Evolutionary conservation across 2,888 invertebrate species (phyloP), one percentile per base, ranked within the genome.

Genomic region (Pegoplata infirma): DNA sequence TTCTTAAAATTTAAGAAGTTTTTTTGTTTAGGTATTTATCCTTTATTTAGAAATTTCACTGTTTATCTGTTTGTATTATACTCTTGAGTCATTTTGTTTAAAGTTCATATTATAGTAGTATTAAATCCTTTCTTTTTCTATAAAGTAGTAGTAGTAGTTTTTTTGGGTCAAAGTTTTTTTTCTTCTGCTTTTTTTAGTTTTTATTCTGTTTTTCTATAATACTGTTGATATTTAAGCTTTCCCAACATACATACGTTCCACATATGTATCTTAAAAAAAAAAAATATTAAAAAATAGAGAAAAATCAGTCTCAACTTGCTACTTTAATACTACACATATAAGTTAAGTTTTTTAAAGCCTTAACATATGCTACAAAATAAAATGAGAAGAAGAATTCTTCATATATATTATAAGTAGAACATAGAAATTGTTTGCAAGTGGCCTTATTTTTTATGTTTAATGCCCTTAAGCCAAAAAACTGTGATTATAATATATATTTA

Each of bases 391-490:
- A 72, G 19, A 51, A 25, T 10, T 28, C n/a, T n/a, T 28, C 8
- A 28, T 32, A 58, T 44, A 58, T 44, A 58, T 28, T 58, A 44
- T 58, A 58, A 75, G 23, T 64, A 59, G 69, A 69, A 53, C 58
- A 61, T 49, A 58, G 64, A 75, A 68, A 32, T 55, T 75, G 68
- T 64, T 75, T 63, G 58, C 76, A 76, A 76, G 76, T 76, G 76
- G 76, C 69, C 76, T 76, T 64, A 69, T 76, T 76, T 74, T 59
- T 69, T n/a, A n/a, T n/a, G n/a, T n/a, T 32, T 68, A 76, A 69
- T 76, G 76, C 76, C 76, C 64, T 64, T 64, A 76, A 76, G 76
- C 76, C 69, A 64, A 64, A n/a, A n/a, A 64, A 76, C 67, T 67
- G 19, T 74, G 74, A 74, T 67, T 67, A 67, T 67, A 67, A 49